phyloP scores from a whole-genome alignment of 2,888 invertebrate genomes.

The Erynnis tages region DNA sequence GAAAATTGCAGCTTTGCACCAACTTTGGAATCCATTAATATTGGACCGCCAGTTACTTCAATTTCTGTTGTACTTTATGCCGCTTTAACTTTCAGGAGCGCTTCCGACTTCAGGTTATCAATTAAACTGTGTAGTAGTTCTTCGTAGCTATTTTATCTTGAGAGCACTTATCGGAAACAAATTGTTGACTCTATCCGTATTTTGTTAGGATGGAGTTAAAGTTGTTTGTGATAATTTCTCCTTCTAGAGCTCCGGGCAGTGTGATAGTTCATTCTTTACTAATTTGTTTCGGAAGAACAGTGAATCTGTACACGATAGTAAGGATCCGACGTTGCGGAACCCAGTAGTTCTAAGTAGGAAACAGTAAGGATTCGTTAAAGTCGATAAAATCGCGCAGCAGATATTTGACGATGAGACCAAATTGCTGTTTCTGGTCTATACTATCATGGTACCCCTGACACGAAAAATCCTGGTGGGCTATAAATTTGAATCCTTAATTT shows the following conservation, averaged over 20 bases:
- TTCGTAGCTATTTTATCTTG: slow-evolving; percentile 15
- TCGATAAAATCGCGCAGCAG: too few relatives aligned
- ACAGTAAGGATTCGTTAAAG: too few relatives aligned
- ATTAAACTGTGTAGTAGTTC: slow-evolving; percentile 22
- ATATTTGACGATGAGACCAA: too few relatives aligned
- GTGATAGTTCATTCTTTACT: too few relatives aligned
- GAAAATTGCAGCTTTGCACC: slow-evolving; percentile 12
- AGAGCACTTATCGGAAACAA: slow-evolving; percentile 22
- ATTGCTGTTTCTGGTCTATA: too few relatives aligned
- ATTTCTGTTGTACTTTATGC: slow-evolving; percentile 13
- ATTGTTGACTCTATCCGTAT: slow-evolving; percentile 18
- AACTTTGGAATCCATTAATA: slow-evolving; percentile 10
- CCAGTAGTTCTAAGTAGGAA: too few relatives aligned
- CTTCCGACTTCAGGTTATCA: slow-evolving; percentile 7
- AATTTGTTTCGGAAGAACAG: too few relatives aligned
- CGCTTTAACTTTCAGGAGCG: slow-evolving; percentile 11
- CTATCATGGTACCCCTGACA: too few relatives aligned
- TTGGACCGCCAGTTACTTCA: slow-evolving; percentile 4
- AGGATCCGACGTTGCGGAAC: too few relatives aligned
- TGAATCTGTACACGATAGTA: too few relatives aligned
- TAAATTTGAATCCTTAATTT: too few relatives aligned
- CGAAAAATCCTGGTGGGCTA: too few relatives aligned
- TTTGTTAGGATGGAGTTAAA: not conserved
- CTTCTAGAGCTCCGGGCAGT: not conserved
- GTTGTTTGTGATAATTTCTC: slow-evolving; percentile 11